Percentiles rank a stretch among this genome's conserved stretches.
phyloP scores from a whole-genome alignment of 2,888 invertebrate genomes.

The Epinotia ramella region DNA sequence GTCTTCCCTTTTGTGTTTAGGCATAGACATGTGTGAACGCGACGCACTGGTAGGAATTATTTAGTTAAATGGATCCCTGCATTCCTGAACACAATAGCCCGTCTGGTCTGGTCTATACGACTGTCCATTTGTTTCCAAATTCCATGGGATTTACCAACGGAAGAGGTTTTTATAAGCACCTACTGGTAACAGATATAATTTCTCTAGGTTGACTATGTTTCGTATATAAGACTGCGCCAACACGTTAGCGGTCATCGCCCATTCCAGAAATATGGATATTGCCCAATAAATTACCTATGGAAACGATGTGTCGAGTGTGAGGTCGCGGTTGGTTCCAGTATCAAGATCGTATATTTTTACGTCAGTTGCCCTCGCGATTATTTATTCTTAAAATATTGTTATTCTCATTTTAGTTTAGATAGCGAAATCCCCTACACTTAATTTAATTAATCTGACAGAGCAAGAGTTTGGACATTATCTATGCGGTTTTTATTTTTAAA shows the following conservation, averaged over 20 bases:
- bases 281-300: conserved; percentile 41
- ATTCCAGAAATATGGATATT: conserved; percentile 30
- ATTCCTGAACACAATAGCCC: conserved; percentile 41
- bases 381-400: conserved; percentile 25
- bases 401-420: not conserved
- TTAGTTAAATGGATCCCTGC: conserved; percentile 23
- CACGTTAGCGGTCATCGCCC: conserved; percentile 10
- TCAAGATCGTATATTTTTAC: conserved; percentile 41
- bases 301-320: conserved; percentile 33
- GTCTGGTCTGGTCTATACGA: conserved; percentile 7
- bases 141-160: not conserved
- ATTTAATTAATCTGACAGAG: too few species aligned
- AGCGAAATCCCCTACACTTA: not conserved
- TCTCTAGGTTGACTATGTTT: not conserved
- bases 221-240: not conserved
- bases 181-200: conserved; percentile 3
- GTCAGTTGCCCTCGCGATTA: conserved; percentile 11
- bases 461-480: too few species aligned
- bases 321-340: conserved; percentile 29
- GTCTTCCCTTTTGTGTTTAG: not conserved
- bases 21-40: not conserved
- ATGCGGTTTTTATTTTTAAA: too few species aligned
- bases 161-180: not conserved
- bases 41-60: not conserved
- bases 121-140: conserved; percentile 18